Conservation (phyloP, 1,140 invertebrate species). For the Drosophila repleta region DNA sequence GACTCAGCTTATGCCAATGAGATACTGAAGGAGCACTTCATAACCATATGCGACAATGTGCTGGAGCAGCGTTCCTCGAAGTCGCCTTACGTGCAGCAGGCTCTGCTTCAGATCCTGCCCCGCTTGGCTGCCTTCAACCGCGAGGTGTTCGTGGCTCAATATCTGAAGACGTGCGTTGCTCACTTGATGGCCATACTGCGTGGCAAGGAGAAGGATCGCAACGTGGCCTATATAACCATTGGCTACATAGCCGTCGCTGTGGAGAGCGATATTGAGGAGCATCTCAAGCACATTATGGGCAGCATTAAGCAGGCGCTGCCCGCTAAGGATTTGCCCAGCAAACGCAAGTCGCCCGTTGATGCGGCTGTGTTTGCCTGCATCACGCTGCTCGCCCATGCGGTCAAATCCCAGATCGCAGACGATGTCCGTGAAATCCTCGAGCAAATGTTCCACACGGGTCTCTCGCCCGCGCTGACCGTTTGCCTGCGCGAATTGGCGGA, state of each 20-base stretch:
- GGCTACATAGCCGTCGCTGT: slow-evolving; percentile 97
- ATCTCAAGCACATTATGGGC: slow-evolving; percentile 94
- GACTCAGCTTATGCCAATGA: slow-evolving; percentile 95
- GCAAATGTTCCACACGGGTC: slow-evolving; percentile 95
- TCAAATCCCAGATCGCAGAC: slow-evolving; percentile 89
- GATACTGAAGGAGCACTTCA: slow-evolving; percentile 93
- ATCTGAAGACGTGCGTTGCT: slow-evolving; percentile 90
- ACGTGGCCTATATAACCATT: slow-evolving; percentile 94
- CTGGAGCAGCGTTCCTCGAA: slow-evolving; percentile 90
- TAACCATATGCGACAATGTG: slow-evolving; percentile 92
- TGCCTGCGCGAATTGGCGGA: slow-evolving; percentile 95
- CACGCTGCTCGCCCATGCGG: slow-evolving; percentile 95
- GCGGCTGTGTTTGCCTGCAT: slow-evolving; percentile 97
- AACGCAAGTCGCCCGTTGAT: slow-evolving; percentile 90
- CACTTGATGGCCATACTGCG: slow-evolving; percentile 91
- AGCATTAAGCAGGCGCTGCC: slow-evolving; percentile 92
- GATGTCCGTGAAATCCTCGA: slow-evolving; percentile 95
- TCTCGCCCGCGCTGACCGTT: slow-evolving; percentile 95
- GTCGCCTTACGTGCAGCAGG: slow-evolving; percentile 93
- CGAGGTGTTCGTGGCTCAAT: slow-evolving; percentile 91
- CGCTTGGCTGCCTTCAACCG: slow-evolving; percentile 96
- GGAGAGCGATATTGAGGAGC: slow-evolving; percentile 90
- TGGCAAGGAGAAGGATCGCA: slow-evolving; percentile 92
- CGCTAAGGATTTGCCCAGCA: slow-evolving; percentile 89
- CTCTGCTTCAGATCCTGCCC: slow-evolving; percentile 94